These are phyloP conservation scores for Ornithoptera priamus DNA, from an alignment of 2,888 invertebrate genomes.

Conservation along the genomic window DNA sequence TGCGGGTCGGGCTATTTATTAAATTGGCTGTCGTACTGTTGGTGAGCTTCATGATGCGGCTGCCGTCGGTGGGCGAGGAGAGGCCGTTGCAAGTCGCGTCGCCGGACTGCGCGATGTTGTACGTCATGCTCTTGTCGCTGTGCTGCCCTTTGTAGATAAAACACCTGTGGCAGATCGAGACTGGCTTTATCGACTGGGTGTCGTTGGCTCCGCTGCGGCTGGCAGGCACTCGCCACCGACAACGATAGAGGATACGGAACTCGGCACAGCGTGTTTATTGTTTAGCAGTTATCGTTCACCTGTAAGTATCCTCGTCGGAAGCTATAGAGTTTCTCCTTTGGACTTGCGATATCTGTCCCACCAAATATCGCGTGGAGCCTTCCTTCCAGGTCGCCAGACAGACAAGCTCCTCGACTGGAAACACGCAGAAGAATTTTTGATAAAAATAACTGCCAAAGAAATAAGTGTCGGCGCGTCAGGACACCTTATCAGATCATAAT, in stretches of 20 bases:
- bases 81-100: conserved; percentile 90
- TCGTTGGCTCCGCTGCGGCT: no score
- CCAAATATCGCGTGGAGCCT: conserved; percentile 88
- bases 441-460: no score
- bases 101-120: conserved; percentile 87
- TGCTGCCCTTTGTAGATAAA: conserved; percentile 86
- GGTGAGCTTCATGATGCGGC: conserved; percentile 87
- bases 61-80: conserved; percentile 87
- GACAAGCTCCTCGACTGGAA: conserved; percentile 87
- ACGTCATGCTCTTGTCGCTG: conserved; percentile 73
- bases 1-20: no score
- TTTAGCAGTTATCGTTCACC: conserved; percentile 56
- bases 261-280: no score
- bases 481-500: no score
- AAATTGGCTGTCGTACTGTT: conserved; percentile 77
- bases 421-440: neutral
- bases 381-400: conserved; percentile 93
- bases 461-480: neutral
- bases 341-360: conserved; percentile 86
- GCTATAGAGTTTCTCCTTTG: conserved; percentile 77
- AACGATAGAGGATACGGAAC: no score
- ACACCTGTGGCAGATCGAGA: conserved; percentile 73
- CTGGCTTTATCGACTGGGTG: no score
- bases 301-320: conserved; percentile 88
- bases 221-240: no score